phyloP scores from a whole-genome alignment of 2,113 vertebrate species.

The Gulo gulo region DNA sequence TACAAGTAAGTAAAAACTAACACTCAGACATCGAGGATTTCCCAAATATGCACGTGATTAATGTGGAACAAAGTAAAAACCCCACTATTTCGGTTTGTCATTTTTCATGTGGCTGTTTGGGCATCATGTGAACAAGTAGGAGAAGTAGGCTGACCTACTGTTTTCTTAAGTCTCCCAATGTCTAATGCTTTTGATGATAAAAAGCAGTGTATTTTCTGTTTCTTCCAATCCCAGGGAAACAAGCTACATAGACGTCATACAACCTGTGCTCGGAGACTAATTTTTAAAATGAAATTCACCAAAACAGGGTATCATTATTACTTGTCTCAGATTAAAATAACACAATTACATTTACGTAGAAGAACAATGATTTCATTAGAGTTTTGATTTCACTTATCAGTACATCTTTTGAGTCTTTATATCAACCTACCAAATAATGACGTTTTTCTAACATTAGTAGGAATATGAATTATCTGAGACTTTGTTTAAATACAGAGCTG shows the following conservation, averaged over 20 bases:
- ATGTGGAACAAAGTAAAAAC: neutral
- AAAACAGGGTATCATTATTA: neutral
- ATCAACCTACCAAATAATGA: neutral
- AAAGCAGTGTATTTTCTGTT: neutral
- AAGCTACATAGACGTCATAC: neutral
- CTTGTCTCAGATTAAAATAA: neutral
- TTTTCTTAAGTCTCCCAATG: neutral
- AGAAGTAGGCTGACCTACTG: neutral
- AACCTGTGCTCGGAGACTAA: neutral
- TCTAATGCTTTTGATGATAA: neutral
- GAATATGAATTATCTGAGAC: accelerated
- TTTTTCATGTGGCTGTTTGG: neutral
- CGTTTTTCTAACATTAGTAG: neutral
- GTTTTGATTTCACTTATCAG: neutral
- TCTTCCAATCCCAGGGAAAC: neutral
- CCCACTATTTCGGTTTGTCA: neutral
- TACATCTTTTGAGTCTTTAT: neutral
- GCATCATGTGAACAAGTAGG: neutral
- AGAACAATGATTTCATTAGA: neutral
- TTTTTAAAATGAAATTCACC: neutral
- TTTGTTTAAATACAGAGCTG: too few species aligned
- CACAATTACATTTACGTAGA: neutral
- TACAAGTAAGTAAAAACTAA: neutral
- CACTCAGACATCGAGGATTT: neutral
- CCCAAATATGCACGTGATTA: neutral